phyloP scores from a whole-genome alignment of 2,113 vertebrate species.

The Megaptera novaeangliae region DNA sequence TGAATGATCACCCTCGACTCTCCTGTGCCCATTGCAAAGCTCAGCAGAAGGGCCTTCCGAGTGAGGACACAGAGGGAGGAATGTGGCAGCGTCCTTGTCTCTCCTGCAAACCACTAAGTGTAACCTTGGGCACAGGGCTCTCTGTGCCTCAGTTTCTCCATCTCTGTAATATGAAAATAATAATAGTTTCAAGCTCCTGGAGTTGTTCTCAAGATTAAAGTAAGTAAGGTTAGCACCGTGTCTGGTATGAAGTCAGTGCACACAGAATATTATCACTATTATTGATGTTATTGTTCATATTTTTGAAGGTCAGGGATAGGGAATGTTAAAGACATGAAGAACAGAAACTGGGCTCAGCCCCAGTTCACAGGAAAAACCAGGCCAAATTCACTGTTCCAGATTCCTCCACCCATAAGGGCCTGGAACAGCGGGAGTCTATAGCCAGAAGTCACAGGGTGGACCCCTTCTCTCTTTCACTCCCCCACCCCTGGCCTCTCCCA shows the following conservation, averaged over 20 bases:
- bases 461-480: constrained; percentile 19
- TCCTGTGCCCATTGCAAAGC: not conserved
- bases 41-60: not conserved
- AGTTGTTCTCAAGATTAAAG: not conserved
- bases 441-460: constrained; percentile 61
- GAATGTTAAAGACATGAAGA: constrained; percentile 53
- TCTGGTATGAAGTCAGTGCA: not conserved
- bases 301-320: constrained; percentile 69
- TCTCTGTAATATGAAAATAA: not conserved
- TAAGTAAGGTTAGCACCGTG: not conserved
- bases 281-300: constrained; percentile 55
- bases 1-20: not conserved
- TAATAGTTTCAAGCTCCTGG: not conserved
- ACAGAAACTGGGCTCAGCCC: constrained; percentile 58
- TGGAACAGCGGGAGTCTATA: constrained; percentile 16
- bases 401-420: constrained; percentile 64
- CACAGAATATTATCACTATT: constrained; percentile 1
- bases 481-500: not conserved
- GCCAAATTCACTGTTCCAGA: constrained; percentile 66
- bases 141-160: constrained; percentile 22
- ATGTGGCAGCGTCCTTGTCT: not conserved
- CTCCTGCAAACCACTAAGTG: not conserved
- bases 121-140: not conserved
- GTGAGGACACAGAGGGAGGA: not conserved
- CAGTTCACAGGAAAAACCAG: constrained; percentile 59